Evolutionary conservation across 2,888 invertebrate genomes (phyloP).

Genomic region (Neocrepidodera transversa): DNA sequence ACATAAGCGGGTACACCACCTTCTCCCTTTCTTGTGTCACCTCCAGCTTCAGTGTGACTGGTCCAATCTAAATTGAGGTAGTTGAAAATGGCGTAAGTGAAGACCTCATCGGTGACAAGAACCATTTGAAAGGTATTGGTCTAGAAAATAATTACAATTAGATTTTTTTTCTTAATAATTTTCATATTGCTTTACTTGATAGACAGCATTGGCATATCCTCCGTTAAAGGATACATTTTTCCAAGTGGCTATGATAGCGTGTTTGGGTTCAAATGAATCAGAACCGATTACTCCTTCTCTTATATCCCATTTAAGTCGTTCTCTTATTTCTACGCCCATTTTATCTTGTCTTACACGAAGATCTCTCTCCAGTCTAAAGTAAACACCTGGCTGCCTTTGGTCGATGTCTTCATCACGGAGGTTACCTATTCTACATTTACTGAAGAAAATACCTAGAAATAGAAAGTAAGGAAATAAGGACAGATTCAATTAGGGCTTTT

Average conservation of each 20-base stretch:
- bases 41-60: conserved; percentile 89
- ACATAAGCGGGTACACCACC: conserved; percentile 89
- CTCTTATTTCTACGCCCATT: conserved; percentile 85
- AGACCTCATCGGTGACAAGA: conserved; percentile 90
- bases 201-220: conserved; percentile 66
- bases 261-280: conserved; percentile 89
- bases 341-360: conserved; percentile 77
- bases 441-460: conserved; percentile 75
- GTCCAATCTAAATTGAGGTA: conserved; percentile 92
- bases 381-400: conserved; percentile 80
- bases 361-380: conserved; percentile 78
- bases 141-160: conserved; percentile 58
- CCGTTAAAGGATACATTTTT: conserved; percentile 94
- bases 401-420: conserved; percentile 77
- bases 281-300: conserved; percentile 90
- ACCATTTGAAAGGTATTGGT: conserved; percentile 97
- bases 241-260: conserved; percentile 92
- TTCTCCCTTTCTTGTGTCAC: conserved; percentile 85
- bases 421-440: conserved; percentile 73
- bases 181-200: conserved; percentile 41
- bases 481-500: too few relatives aligned
- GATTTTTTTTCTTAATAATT: background rate
- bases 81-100: conserved; percentile 95
- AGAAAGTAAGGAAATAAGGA: too few relatives aligned
- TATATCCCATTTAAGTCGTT: conserved; percentile 87